Percentiles rank a stretch among this genome's conserved stretches.
These are phyloP conservation scores for Aspiorhynchus laticeps DNA, from an alignment of 2,113 vertebrate species.

Conservation along the genomic window DNA sequence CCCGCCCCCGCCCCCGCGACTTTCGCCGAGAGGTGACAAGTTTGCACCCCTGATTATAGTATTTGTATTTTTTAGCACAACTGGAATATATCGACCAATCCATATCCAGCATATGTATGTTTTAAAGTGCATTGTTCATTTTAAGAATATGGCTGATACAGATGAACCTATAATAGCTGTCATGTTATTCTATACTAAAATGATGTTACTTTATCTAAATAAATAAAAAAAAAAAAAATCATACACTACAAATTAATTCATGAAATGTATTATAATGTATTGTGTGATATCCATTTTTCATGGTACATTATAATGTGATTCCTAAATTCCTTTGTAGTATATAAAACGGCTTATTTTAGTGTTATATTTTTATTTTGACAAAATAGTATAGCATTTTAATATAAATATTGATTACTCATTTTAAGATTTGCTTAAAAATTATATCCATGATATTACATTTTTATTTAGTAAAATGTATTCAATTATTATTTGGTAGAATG, in stretches of 20 bases:
- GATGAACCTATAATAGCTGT: background rate
- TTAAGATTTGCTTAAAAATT: background rate
- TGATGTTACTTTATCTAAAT: too few relatives aligned
- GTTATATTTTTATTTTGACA: background rate
- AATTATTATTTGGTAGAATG: too few relatives aligned
- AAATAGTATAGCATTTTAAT: background rate
- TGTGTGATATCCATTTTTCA: too few relatives aligned
- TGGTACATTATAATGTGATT: background rate
- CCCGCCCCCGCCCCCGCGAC: too few relatives aligned
- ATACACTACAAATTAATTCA: too few relatives aligned
- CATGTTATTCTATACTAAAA: background rate
- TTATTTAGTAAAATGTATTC: too few relatives aligned
- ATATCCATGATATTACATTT: too few relatives aligned
- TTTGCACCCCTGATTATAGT: too few relatives aligned
- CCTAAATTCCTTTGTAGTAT: background rate
- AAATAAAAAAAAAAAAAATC: too few relatives aligned
- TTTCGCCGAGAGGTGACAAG: too few relatives aligned
- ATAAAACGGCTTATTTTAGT: background rate
- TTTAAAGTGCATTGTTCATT: background rate
- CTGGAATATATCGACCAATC: background rate
- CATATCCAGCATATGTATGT: background rate
- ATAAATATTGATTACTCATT: background rate
- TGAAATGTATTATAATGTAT: background rate
- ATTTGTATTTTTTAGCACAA: background rate
- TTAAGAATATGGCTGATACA: background rate